Base-by-base conservation (phyloP, 2,797 vertebrate species). In the Clarias laeviceps region DNA sequence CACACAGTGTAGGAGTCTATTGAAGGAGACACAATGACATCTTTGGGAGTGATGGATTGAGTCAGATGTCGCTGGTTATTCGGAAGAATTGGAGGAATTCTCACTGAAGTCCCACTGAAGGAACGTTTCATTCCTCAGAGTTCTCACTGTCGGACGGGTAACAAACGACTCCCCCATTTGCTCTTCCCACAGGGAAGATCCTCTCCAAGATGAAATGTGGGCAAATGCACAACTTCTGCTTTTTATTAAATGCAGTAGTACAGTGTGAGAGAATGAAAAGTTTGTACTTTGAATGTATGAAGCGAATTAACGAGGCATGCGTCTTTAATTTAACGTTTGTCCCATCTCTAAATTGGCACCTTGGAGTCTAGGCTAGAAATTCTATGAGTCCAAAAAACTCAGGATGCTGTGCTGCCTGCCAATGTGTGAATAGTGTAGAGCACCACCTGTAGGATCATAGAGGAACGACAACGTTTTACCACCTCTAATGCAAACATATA, bases 11-110 rank as follows among this genome's bases (percentile, higher is more conserved):
- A 93, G 92, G 91, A 90, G 87, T 68, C 88, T 89, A 87, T 94
- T 93, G 92, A 94, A 82, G 80, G 59, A 88, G 83, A 92, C 64
- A 94, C 93, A 95, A 94, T 92, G 84, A 84, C 84, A 85, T 82
- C 91, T 89, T 93, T 93, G 91, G 89, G 90, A 92, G 87, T 24
- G 73, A 90, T 91, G 90, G 90, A 92, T 90, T 91, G 90, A 88
- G 86, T 90, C 86, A 82, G 84, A 89, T 91, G 89, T 92, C 87
- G 80, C 40, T 82, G 32, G 59, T 86, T 62, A 68, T 69, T 64
- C 9, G 37, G 77, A 62, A 82, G 85, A 89, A 85, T 87, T 8
- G 56, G 18, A 80, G 66, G 80, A 89, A 87, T 89, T 84, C 84
- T 61, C n/a, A 74, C 66, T 84, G 54, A 82, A 84, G 82, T 82